Percentiles rank a stretch among this genome's conserved stretches.
Evolutionary conservation across 2,113 vertebrate species (phyloP).

Genomic region (Sapajus apella): DNA sequence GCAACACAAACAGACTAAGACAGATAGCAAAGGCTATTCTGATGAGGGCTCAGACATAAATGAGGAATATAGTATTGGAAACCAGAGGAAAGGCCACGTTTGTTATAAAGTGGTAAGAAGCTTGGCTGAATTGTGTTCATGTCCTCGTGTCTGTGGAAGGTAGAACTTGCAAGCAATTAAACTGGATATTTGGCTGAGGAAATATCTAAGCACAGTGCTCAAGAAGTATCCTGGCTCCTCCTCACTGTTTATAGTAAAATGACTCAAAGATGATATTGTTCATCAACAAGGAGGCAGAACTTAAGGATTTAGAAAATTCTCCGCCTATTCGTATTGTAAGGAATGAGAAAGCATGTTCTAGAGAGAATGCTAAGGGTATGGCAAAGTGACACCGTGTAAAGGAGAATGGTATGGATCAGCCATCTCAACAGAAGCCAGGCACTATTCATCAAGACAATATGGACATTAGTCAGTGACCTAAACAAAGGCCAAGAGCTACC

Average conservation of each 20-base stretch:
- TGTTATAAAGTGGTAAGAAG: background rate
- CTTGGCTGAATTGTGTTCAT: background rate
- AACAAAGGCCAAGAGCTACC: background rate
- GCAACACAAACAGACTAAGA: background rate
- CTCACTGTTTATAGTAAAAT: background rate
- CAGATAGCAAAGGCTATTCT: background rate
- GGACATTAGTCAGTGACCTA: background rate
- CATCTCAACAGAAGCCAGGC: background rate
- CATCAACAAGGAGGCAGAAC: background rate
- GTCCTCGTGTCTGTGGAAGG: background rate
- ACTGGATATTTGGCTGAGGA: background rate
- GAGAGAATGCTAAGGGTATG: background rate
- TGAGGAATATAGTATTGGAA: background rate
- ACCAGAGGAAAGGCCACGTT: background rate
- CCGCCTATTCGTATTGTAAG: background rate
- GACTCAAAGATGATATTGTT: background rate
- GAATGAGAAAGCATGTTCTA: background rate
- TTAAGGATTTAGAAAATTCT: background rate
- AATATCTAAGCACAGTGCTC: background rate
- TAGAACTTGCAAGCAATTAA: background rate
- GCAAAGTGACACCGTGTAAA: background rate
- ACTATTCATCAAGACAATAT: background rate
- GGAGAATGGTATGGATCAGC: background rate
- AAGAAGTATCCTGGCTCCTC: background rate
- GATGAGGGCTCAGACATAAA: background rate